Base-by-base conservation (phyloP, 2,113 vertebrate species). In the Mustela lutreola region DNA sequence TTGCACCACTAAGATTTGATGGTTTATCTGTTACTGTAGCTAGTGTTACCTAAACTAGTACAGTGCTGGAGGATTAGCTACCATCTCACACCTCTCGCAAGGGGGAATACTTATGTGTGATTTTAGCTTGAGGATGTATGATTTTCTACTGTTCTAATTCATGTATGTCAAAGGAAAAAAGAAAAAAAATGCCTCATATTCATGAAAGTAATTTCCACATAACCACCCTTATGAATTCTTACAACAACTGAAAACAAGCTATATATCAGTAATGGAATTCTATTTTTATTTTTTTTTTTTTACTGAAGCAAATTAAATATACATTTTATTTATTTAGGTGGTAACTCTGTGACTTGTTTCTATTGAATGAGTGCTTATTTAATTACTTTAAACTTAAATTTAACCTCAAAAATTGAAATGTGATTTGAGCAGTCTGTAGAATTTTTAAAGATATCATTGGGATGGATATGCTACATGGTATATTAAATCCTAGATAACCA, bases 361-460 rank as follows among this genome's bases (percentile, higher is more conserved):
- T 90, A 26, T 58, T 85, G 19, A 16, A 33, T 62, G 12, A 14
- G 21, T 94, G 45, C 22, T 91, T 88, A 91, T 76, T 95, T 86
- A 96, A 85, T 95, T 94, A 91, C 28, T 56, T 93, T 93, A 85
- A 92, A 86, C 18, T 92, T 92, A 85, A 87, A 84, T 31, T 93
- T 93, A 75, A 11, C 95, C 50, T 95, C 5, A 76, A 83, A 93
- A 91, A 71, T 28, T 42, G 18, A 95, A 97, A 67, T 79, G 48
- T 53, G 31, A 78, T 78, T 94, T 75, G 18, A 89, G 67, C 70
- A 33, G 48, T 65, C 33, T 65, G 7, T 73, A 15, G 50, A 15
- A 53, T 53, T 53, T 53, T 53, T 60, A 92, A 92, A 97, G 65
- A 71, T 93, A 36, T 78, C 65, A 28, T 78, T 93, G 53, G 79